Percentiles rank a stretch among this genome's conserved stretches.
Conservation (phyloP, 2,113 vertebrate species). For the Sakesphorus luctuosus region DNA sequence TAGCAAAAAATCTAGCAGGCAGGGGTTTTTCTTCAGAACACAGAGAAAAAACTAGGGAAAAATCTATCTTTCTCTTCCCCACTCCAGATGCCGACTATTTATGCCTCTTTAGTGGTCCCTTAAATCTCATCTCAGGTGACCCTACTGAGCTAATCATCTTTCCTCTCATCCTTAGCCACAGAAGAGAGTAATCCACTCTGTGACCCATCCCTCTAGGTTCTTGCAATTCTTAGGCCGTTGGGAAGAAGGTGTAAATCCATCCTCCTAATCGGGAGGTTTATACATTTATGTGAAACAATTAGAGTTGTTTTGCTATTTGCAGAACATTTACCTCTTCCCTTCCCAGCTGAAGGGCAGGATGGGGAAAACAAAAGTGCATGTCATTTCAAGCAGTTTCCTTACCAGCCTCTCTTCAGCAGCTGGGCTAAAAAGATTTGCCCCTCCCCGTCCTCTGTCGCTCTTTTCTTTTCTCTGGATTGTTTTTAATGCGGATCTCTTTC, state of each 20-base stretch:
- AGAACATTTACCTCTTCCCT: background rate
- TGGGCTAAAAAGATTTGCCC: background rate
- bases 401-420: background rate
- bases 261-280: slow-evolving; percentile 20
- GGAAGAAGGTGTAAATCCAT: background rate
- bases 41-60: background rate
- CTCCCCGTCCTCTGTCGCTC: background rate
- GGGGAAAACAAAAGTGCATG: background rate
- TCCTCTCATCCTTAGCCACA: slow-evolving; percentile 5
- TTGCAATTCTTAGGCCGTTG: background rate
- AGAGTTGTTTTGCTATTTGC: background rate
- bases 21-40: background rate
- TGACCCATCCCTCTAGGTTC: background rate
- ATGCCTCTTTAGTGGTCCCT: background rate
- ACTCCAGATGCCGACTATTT: background rate
- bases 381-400: background rate
- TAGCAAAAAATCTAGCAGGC: background rate
- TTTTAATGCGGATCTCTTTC: background rate
- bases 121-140: slow-evolving; percentile 23
- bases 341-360: background rate
- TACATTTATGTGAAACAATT: background rate
- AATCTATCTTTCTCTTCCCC: background rate
- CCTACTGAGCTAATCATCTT: slow-evolving; percentile 25
- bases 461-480: background rate
- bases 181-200: background rate